Conservation (phyloP, 2,888 invertebrate genomes). For the Gisinianus flammeolus region DNA sequence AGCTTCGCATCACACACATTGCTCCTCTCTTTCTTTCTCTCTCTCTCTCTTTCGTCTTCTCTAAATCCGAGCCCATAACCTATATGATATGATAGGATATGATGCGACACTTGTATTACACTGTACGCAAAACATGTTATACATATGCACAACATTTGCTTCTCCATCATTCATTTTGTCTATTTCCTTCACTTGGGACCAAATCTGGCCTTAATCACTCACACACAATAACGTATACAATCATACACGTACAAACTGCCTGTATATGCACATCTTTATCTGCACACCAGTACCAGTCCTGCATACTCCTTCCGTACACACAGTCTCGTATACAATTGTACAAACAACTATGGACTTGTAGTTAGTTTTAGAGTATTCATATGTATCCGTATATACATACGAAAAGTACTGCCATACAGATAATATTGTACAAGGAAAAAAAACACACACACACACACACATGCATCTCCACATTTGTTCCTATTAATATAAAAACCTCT, state of each 20-base stretch:
- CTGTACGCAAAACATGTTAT: neutral
- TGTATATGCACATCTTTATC: neutral
- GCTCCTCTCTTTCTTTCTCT: neutral
- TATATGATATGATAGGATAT: neutral
- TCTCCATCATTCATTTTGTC: neutral
- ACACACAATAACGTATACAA: neutral
- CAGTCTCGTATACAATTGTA: too few species aligned
- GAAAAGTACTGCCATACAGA: too few species aligned
- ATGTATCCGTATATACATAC: too few species aligned
- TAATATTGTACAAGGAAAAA: neutral
- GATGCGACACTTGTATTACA: neutral
- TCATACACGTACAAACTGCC: neutral
- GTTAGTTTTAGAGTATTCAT: too few species aligned
- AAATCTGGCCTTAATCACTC: slow-evolving; percentile 19
- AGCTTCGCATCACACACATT: neutral
- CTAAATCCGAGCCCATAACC: neutral
- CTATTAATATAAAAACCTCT: neutral
- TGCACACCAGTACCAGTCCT: too few species aligned
- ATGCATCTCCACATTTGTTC: neutral
- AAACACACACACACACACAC: neutral
- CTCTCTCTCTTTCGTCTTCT: neutral
- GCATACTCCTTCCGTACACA: too few species aligned
- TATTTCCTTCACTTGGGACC: slow-evolving; percentile 1
- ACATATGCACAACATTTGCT: slow-evolving; percentile 3
- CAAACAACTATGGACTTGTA: too few species aligned